Evolutionary conservation across 2,797 vertebrate genomes (phyloP), one percentile per base, ranked within the genome.

Genomic region (Phrynocephalus vlangalii): DNA sequence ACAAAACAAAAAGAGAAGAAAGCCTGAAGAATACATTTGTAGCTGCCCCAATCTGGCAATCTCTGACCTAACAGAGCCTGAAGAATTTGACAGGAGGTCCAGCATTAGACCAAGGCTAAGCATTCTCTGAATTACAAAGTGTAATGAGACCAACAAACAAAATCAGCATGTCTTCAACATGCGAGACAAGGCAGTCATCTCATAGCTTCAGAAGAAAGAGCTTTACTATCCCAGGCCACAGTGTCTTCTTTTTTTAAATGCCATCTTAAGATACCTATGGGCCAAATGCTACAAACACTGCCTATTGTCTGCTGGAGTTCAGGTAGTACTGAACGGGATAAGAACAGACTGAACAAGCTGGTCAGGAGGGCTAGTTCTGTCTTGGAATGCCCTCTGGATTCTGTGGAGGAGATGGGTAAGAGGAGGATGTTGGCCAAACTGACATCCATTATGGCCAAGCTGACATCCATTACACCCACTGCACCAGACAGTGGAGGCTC

Each of bases 251-350:
- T 20, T 63, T 63, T 63, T 44, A 89, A 88, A 60, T 20, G 0
- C 5, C 16, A 70, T 48, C 82, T 90, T 28, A 91, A 89, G 26
- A 73, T 75, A 76, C 73, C 30, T 87, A 66, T 79, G 87, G 93
- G 92, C 87, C 72, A 66, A 72, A 66, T 66, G 44, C 44, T 92
- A 72, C 87, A 89, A 93, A 92, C 18, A 38, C 33, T 85, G 87
- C 3, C 76, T 72, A 63, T 5, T 44, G 38, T 44, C 38, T 44
- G 38, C 3, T 44, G 38, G 38, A 44, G 38, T 44, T 44, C 38
- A 44, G 38, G 38, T 44, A 44, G 38, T 44, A 44, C 38, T 44
- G 38, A 44, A 44, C 38, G 38, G 3, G 38, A 44, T 44, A 44
- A 44, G 38, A 44, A 44, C 38, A 44, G 38, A 44, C 38, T 44